Evolutionary conservation across 2,888 invertebrate genomes (phyloP).

Genomic region (Watsonalla binaria): DNA sequence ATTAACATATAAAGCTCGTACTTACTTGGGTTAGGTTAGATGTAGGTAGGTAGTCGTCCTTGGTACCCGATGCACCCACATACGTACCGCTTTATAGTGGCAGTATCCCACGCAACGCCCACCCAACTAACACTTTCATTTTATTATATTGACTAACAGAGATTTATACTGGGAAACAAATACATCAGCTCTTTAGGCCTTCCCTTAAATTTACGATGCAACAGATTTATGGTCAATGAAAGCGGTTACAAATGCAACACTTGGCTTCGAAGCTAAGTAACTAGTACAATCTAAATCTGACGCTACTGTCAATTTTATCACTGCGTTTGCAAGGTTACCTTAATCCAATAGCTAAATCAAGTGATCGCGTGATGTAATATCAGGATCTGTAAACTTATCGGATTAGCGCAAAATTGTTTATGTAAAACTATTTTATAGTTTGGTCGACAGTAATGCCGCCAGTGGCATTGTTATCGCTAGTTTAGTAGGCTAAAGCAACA

Average conservation of each 20-base stretch:
- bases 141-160: constrained; percentile 55
- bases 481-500: constrained; percentile 4
- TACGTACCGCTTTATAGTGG: constrained; percentile 30
- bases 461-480: constrained; percentile 10
- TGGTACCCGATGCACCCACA: constrained; percentile 56
- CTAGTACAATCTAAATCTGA: not conserved
- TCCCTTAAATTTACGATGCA: not conserved
- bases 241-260: constrained; percentile 11
- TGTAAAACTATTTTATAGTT: not conserved
- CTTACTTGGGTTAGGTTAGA: constrained; percentile 7
- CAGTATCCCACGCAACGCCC: constrained; percentile 64
- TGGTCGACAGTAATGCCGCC: constrained; percentile 5
- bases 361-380: not conserved
- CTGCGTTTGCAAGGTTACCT: constrained; percentile 25
- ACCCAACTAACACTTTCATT: constrained; percentile 62
- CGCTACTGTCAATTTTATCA: constrained; percentile 7
- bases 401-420: not conserved
- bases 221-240: constrained; percentile 6
- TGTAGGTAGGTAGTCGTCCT: constrained; percentile 54
- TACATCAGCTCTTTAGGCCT: not conserved
- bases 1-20: constrained; percentile 25
- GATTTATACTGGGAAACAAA: constrained; percentile 32
- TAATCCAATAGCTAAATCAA: constrained; percentile 11
- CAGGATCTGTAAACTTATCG: not conserved
- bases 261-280: constrained; percentile 9